These are phyloP conservation scores for Connochaetes taurinus DNA, from an alignment of 2,113 vertebrate genomes.

Conservation along the genomic window DNA sequence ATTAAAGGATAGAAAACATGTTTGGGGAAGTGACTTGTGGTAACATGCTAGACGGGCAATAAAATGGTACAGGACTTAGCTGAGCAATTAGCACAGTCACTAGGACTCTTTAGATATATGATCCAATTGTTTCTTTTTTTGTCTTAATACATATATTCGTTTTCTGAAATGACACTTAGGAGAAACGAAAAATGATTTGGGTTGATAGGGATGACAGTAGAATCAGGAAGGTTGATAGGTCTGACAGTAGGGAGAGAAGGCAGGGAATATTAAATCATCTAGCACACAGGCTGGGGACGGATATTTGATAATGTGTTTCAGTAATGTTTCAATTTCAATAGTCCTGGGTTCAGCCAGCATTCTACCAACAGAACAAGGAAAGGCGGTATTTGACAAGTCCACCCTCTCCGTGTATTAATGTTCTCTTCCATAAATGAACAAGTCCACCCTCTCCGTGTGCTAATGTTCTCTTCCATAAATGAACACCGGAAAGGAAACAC, in stretches of 20 bases:
- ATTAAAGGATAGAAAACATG: slow-evolving; percentile 47
- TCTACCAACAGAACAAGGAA: background rate
- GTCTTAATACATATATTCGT: background rate
- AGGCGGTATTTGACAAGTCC: background rate
- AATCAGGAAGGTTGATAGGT: background rate
- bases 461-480: background rate
- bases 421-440: background rate
- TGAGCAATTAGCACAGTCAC: slow-evolving; percentile 43
- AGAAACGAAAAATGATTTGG: background rate
- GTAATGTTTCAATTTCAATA: background rate
- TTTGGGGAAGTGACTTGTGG: slow-evolving; percentile 53
- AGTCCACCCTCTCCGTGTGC: background rate
- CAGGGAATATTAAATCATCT: background rate
- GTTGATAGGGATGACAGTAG: background rate
- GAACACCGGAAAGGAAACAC: background rate
- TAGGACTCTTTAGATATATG: background rate
- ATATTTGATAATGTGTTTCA: background rate
- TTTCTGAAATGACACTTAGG: background rate
- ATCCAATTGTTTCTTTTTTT: background rate
- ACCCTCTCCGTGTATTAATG: background rate
- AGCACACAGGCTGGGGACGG: background rate
- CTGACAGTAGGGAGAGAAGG: background rate
- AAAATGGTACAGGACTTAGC: slow-evolving; percentile 32
- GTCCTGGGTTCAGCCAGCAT: background rate
- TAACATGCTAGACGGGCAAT: background rate